A percentile compares a stretch with the other conserved stretches of the same genome.
Conservation (phyloP, 2,888 invertebrate species). For the Parnassius glacialis region DNA sequence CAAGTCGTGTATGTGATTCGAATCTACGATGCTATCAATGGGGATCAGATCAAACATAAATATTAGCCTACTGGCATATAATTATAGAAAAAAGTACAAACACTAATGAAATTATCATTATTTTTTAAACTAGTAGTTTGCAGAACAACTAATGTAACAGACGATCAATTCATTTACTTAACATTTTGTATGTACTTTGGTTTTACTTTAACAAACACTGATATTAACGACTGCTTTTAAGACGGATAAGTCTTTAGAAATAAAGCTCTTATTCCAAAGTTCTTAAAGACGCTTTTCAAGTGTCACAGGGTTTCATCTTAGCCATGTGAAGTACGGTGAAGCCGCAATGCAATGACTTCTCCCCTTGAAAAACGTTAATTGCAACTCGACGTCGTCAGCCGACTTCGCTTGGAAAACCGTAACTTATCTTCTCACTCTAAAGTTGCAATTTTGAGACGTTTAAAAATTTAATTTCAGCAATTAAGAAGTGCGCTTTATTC, state of each 20-base stretch:
- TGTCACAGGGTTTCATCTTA: slow-evolving; percentile 33
- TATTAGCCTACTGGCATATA: too few species aligned
- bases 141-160: too few species aligned
- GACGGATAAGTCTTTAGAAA: neutral
- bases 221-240: neutral
- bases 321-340: slow-evolving; percentile 47
- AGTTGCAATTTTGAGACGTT: slow-evolving; percentile 29
- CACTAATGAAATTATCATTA: too few species aligned
- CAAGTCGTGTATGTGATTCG: too few species aligned
- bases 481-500: slow-evolving; percentile 22
- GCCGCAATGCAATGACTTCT: slow-evolving; percentile 47
- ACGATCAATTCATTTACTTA: neutral
- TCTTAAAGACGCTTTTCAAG: slow-evolving; percentile 8
- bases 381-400: slow-evolving; percentile 37
- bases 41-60: too few species aligned
- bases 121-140: neutral
- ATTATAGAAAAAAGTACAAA: too few species aligned
- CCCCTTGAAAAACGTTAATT: slow-evolving; percentile 72
- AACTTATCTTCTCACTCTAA: slow-evolving; percentile 42
- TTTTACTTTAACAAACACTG: neutral
- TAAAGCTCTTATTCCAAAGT: neutral
- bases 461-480: slow-evolving; percentile 26
- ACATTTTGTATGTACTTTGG: neutral
- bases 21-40: too few species aligned
- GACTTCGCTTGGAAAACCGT: slow-evolving; percentile 37